phyloP scores from a whole-genome alignment of 2,888 invertebrate species.

The Entomobrya proxima region DNA sequence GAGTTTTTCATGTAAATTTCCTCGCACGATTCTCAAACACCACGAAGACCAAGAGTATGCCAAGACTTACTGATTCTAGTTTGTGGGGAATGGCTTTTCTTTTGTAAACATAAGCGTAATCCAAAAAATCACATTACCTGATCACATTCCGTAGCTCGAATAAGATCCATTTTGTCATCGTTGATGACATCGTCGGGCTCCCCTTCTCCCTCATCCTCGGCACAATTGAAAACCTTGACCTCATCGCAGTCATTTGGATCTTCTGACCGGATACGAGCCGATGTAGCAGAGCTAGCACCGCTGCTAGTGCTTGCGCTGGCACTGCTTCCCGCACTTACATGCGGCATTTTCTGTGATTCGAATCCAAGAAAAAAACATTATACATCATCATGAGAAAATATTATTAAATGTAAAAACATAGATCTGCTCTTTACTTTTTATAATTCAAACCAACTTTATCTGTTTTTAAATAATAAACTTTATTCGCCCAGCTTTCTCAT shows the following conservation, averaged over 20 bases:
- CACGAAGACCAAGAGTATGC: slow-evolving; percentile 7
- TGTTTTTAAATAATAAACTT: slow-evolving; percentile 49
- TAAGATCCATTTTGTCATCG: slow-evolving; percentile 75
- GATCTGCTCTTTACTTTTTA: slow-evolving; percentile 69
- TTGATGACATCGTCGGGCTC: slow-evolving; percentile 75
- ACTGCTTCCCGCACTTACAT: slow-evolving; percentile 70
- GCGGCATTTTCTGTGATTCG: slow-evolving; percentile 65
- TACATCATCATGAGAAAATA: slow-evolving; percentile 47
- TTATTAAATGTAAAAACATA: slow-evolving; percentile 65
- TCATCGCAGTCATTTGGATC: slow-evolving; percentile 75
- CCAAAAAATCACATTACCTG: slow-evolving; percentile 66
- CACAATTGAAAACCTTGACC: slow-evolving; percentile 74
- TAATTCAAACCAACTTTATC: slow-evolving; percentile 54
- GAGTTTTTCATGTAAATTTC: background rate
- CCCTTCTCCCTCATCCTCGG: slow-evolving; percentile 74
- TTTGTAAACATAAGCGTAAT: background rate
- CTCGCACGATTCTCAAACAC: background rate
- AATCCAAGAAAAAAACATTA: slow-evolving; percentile 42
- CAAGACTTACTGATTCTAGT: too few species aligned
- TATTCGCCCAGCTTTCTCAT: slow-evolving; percentile 65
- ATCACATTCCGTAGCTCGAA: slow-evolving; percentile 74
- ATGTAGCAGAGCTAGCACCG: slow-evolving; percentile 69
- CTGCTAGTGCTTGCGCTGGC: slow-evolving; percentile 70
- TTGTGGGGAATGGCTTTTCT: slow-evolving; percentile 6
- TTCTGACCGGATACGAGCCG: slow-evolving; percentile 73